Evolutionary conservation across 2,113 vertebrate genomes (phyloP).

Genomic region (Illadopsis cleaveri): DNA sequence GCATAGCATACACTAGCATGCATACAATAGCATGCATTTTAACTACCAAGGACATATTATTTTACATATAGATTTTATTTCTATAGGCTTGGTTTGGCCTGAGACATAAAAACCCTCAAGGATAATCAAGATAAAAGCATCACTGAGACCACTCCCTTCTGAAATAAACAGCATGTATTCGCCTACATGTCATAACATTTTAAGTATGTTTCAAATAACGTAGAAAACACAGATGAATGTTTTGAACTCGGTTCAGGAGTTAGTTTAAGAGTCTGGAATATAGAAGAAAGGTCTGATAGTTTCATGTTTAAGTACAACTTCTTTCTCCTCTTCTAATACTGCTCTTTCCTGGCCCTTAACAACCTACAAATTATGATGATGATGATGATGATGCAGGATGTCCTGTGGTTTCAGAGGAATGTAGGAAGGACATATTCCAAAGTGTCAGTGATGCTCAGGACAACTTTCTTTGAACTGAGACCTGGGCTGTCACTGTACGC

Average conservation of each 20-base stretch:
- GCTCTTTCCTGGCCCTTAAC: not conserved
- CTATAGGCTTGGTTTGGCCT: not conserved
- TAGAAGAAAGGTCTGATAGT: not conserved
- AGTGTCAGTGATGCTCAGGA: not conserved
- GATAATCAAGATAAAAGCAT: not conserved
- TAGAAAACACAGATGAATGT: not conserved
- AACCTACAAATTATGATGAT: not conserved
- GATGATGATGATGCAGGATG: not conserved
- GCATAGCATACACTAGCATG: not conserved
- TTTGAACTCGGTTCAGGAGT: not conserved
- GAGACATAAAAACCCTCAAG: not conserved
- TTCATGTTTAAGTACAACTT: not conserved
- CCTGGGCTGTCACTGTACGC: not conserved
- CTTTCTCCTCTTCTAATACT: not conserved
- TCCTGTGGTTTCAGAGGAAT: slow-evolving; percentile 15
- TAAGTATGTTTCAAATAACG: not conserved
- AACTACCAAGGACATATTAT: not conserved
- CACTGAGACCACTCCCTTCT: not conserved
- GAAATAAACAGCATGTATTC: not conserved
- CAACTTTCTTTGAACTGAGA: slow-evolving; percentile 7
- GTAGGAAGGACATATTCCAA: not conserved
- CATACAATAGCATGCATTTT: not conserved
- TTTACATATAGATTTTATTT: not conserved
- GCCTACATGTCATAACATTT: not conserved
- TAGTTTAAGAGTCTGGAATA: not conserved